Conservation (phyloP, 2,113 vertebrate genomes). For the Macaca fascicularis region DNA sequence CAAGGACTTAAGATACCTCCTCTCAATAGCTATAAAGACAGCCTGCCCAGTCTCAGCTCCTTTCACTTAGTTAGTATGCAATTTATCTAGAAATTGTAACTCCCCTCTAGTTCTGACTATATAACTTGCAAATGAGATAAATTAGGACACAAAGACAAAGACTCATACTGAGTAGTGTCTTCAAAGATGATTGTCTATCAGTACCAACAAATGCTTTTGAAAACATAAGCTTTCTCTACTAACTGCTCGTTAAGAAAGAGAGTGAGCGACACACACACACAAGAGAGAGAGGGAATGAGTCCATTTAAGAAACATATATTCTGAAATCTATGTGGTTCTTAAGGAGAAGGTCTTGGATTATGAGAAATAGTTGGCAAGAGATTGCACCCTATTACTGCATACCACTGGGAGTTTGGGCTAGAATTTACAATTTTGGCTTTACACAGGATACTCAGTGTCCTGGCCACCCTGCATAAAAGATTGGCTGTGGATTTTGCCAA, state of each 20-base stretch:
- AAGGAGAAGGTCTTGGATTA: slow-evolving; percentile 44
- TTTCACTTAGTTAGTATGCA: slow-evolving; percentile 1
- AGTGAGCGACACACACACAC: neutral
- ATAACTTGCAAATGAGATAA: slow-evolving; percentile 49
- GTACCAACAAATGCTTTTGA: slow-evolving; percentile 35
- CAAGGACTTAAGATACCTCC: neutral
- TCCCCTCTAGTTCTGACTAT: neutral
- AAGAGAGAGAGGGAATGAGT: neutral
- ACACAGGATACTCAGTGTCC: slow-evolving; percentile 53
- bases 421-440: slow-evolving; percentile 63
- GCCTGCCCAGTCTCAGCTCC: neutral
- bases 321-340: slow-evolving; percentile 51
- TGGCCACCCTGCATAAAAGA: slow-evolving; percentile 59
- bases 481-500: slow-evolving; percentile 62
- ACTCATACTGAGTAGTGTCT: neutral
- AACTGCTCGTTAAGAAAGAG: neutral
- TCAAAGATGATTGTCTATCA: neutral
- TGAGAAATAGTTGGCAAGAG: slow-evolving; percentile 56
- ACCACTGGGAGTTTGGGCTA: slow-evolving; percentile 44
- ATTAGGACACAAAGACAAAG: slow-evolving; percentile 41
- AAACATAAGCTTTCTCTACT: slow-evolving; percentile 1
- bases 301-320: slow-evolving; percentile 35
- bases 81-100: slow-evolving; percentile 36
- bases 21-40: slow-evolving; percentile 46
- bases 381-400: slow-evolving; percentile 13